phyloP scores from a whole-genome alignment of 2,113 vertebrate genomes.

The Paramisgurnus dabryanus region DNA sequence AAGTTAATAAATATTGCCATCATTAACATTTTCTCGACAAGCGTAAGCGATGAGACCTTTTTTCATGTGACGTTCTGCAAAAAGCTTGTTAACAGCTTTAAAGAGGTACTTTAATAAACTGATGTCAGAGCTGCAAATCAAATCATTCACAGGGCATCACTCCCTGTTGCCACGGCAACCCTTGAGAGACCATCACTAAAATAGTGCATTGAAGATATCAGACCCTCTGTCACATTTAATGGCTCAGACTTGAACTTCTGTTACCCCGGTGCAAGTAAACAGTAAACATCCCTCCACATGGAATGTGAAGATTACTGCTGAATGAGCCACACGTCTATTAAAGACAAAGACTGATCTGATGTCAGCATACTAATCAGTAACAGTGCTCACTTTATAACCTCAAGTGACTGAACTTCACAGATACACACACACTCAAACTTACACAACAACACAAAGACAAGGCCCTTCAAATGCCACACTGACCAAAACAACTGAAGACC shows the following conservation, averaged over 20 bases:
- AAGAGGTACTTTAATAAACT: conserved; percentile 2
- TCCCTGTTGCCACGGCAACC: conserved; percentile 39
- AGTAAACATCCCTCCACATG: conserved; percentile 1
- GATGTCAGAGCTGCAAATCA: not conserved
- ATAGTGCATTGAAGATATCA: conserved; percentile 14
- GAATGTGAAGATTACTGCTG: not conserved
- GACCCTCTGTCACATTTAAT: not conserved
- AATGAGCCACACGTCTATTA: conserved; percentile 12
- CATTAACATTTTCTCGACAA: too few relatives aligned
- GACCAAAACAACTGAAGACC: not conserved
- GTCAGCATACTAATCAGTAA: conserved; percentile 32
- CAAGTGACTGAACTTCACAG: conserved; percentile 1
- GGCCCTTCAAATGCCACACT: not conserved
- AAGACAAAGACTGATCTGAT: not conserved
- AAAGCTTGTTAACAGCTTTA: not conserved
- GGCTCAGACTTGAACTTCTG: not conserved
- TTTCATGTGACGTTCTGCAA: too few relatives aligned
- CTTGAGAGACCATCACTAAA: not conserved
- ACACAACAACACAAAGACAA: conserved; percentile 1
- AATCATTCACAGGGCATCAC: conserved; percentile 24
- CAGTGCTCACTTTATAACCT: not conserved
- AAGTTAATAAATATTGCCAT: too few relatives aligned
- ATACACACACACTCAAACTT: conserved; percentile 5
- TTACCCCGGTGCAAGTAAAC: conserved; percentile 17
- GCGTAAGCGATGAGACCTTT: too few relatives aligned